These are phyloP conservation scores for Oryzias melastigma DNA, from an alignment of 2,113 vertebrate genomes.

Conservation along the genomic window DNA sequence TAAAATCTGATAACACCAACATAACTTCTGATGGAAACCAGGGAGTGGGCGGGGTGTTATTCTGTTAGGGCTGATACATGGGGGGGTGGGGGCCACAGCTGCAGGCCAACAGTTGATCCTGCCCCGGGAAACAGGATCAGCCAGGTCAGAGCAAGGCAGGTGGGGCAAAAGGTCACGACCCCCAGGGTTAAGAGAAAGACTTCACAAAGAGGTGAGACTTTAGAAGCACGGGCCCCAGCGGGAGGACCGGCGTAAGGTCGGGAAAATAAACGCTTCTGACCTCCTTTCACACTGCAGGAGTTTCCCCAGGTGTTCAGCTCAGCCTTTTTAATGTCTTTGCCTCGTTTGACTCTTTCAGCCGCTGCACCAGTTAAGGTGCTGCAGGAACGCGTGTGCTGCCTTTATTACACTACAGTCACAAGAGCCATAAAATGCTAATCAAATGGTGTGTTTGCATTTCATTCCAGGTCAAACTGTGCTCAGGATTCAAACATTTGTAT, in stretches of 20 bases:
- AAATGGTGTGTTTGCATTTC: slow-evolving; percentile 40
- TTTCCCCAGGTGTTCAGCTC: slow-evolving; percentile 61
- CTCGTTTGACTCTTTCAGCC: slow-evolving; percentile 6
- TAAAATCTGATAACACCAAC: no score
- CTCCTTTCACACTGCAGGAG: slow-evolving; percentile 45
- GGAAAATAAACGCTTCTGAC: slow-evolving; percentile 62
- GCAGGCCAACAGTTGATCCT: slow-evolving; percentile 73
- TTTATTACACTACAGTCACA: slow-evolving; percentile 25
- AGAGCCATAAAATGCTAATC: slow-evolving; percentile 56
- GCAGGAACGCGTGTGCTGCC: not conserved
- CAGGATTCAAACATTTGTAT: slow-evolving; percentile 49
- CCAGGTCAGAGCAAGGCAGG: slow-evolving; percentile 59
- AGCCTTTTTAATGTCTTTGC: slow-evolving; percentile 40
- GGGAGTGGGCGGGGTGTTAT: not conserved
- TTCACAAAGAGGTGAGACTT: slow-evolving; percentile 73
- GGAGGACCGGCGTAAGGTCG: slow-evolving; percentile 39
- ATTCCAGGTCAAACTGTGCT: slow-evolving; percentile 55
- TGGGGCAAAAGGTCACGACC: slow-evolving; percentile 58
- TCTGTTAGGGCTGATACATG: slow-evolving; percentile 17
- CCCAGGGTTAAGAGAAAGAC: slow-evolving; percentile 54
- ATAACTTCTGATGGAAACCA: not conserved
- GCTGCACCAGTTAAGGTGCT: not conserved
- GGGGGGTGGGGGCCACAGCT: slow-evolving; percentile 53
- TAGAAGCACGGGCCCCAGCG: slow-evolving; percentile 39
- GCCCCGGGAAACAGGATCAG: slow-evolving; percentile 68